Evolutionary conservation across 92 coral and sea anemone species (phyloP).

Genomic region (Zoanthus solanderi): DNA sequence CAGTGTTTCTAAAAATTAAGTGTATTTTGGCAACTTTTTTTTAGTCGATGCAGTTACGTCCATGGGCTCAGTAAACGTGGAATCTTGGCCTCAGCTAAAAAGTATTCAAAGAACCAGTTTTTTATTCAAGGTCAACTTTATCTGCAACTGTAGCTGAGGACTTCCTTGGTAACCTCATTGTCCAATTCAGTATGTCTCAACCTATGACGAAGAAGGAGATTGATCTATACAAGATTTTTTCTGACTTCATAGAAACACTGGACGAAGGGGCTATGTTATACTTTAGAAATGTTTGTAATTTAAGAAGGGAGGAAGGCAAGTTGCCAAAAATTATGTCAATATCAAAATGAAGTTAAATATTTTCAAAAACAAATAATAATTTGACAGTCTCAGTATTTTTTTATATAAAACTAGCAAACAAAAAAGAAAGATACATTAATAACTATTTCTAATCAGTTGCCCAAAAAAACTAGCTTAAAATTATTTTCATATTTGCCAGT

Average conservation of each 20-base stretch:
- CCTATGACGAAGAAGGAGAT: conserved; percentile 10
- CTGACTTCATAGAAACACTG: conserved; percentile 3
- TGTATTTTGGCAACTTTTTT: background rate
- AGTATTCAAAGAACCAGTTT: background rate
- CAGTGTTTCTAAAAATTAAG: background rate
- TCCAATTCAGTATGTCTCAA: conserved; percentile 14
- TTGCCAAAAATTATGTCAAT: background rate
- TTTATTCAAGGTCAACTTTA: conserved; percentile 5
- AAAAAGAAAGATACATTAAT: conserved; percentile 10
- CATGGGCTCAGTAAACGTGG: background rate
- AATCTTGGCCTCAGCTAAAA: background rate
- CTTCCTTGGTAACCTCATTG: conserved; percentile 13
- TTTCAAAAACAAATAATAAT: background rate
- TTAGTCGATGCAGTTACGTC: conserved; percentile 9
- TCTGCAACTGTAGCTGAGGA: background rate
- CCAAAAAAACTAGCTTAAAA: conserved; percentile 4
- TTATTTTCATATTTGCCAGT: background rate
- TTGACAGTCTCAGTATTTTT: background rate
- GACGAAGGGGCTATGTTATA: conserved; percentile 20
- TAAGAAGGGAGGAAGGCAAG: background rate
- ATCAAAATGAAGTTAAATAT: background rate
- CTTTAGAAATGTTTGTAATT: background rate
- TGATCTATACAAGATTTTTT: conserved; percentile 14
- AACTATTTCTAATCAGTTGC: conserved; percentile 3
- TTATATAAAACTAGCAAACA: background rate